phyloP scores from a whole-genome alignment of 2,888 invertebrate genomes.

The Hemistola chrysoprasaria region DNA sequence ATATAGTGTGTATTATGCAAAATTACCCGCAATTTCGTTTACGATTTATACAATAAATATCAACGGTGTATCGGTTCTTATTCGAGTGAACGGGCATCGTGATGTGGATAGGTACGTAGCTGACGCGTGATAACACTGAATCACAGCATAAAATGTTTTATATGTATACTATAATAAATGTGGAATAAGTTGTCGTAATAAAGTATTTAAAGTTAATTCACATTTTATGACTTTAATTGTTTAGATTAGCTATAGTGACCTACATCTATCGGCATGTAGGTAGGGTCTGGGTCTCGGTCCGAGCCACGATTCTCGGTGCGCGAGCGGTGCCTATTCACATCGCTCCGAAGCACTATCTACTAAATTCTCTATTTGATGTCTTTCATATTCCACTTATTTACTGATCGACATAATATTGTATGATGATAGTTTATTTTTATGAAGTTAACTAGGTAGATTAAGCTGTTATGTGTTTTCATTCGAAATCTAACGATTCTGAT shows the following conservation, averaged over 20 bases:
- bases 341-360: slow-evolving; percentile 46
- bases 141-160: slow-evolving; percentile 80
- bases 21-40: slow-evolving; percentile 70
- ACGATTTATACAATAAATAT: slow-evolving; percentile 54
- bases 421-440: slow-evolving; percentile 78
- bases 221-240: slow-evolving; percentile 70
- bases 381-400: slow-evolving; percentile 63
- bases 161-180: slow-evolving; percentile 79
- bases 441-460: slow-evolving; percentile 80
- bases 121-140: slow-evolving; percentile 76
- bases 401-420: slow-evolving; percentile 73
- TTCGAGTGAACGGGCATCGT: slow-evolving; percentile 71
- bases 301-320: slow-evolving; percentile 12
- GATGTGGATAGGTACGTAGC: slow-evolving; percentile 80
- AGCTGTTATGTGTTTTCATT: slow-evolving; percentile 79
- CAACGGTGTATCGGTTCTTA: slow-evolving; percentile 58
- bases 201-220: slow-evolving; percentile 81
- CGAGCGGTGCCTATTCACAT: slow-evolving; percentile 61
- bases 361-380: slow-evolving; percentile 23
- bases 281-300: slow-evolving; percentile 23
- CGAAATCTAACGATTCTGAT: slow-evolving; percentile 57
- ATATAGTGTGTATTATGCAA: slow-evolving; percentile 76
- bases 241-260: slow-evolving; percentile 57
- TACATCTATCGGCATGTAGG: slow-evolving; percentile 38
- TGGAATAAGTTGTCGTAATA: slow-evolving; percentile 82